Conservation (phyloP, 2,113 vertebrate species). For the Macroglossus sobrinus region DNA sequence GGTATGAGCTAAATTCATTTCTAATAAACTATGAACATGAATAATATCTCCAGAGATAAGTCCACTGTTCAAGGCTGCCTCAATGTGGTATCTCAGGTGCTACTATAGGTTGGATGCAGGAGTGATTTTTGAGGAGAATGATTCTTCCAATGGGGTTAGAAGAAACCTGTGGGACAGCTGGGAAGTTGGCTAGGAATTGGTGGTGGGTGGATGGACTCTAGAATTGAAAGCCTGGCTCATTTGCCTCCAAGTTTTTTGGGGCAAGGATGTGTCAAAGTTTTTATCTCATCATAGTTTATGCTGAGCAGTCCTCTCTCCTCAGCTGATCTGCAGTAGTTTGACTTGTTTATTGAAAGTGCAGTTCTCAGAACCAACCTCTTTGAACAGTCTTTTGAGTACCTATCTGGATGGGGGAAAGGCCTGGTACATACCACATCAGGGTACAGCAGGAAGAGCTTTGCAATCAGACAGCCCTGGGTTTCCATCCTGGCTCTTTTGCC, state of each 20-base stretch:
- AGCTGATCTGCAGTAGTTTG: background rate
- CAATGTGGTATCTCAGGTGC: background rate
- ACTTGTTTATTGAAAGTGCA: background rate
- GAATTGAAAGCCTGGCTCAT: background rate
- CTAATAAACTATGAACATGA: background rate
- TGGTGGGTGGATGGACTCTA: background rate
- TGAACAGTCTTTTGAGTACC: background rate
- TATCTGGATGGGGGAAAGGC: background rate
- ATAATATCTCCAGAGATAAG: background rate
- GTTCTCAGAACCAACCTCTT: background rate
- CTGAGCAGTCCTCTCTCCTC: background rate
- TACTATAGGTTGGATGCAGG: background rate
- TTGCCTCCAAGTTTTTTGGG: background rate
- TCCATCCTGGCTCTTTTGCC: background rate
- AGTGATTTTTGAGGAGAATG: background rate
- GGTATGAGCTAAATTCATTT: background rate
- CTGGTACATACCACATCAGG: background rate
- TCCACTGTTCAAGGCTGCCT: background rate
- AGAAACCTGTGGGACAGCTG: background rate
- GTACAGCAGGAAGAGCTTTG: background rate
- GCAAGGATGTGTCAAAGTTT: background rate
- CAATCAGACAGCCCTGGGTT: background rate
- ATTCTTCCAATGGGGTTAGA: background rate
- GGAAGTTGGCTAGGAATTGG: background rate
- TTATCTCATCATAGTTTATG: background rate